phyloP scores from a whole-genome alignment of 2,797 vertebrate species.

The Momotus momota region DNA sequence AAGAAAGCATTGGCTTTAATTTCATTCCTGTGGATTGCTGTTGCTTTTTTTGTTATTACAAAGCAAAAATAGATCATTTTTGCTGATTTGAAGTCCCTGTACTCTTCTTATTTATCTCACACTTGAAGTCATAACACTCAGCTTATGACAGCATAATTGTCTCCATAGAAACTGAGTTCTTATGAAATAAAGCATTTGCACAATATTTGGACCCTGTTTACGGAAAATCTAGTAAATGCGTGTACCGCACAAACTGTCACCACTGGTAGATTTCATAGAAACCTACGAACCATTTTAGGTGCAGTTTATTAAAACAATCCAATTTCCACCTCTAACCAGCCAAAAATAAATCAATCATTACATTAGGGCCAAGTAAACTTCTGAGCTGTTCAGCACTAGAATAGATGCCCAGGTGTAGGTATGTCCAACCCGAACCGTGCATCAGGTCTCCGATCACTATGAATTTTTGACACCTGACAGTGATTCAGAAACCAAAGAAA shows the following conservation, averaged over 20 bases:
- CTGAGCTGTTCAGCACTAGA: background rate
- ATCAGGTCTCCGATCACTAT: background rate
- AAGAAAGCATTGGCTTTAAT: background rate
- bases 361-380: background rate
- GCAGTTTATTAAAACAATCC: background rate
- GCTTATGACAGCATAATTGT: constrained; percentile 61
- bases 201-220: constrained; percentile 68
- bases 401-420: background rate
- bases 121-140: constrained; percentile 36
- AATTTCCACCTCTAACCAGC: background rate
- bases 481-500: background rate
- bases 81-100: constrained; percentile 45
- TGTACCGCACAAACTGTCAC: constrained; percentile 5
- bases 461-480: background rate
- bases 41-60: constrained; percentile 23
- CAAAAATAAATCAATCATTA: background rate
- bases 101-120: constrained; percentile 45
- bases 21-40: background rate
- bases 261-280: constrained; percentile 14
- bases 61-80: constrained; percentile 38
- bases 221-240: constrained; percentile 41
- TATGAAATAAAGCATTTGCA: constrained; percentile 13
- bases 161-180: constrained; percentile 66
- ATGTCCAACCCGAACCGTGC: background rate
- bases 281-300: background rate